Evolutionary conservation across 2,797 vertebrate species (phyloP), one percentile per base, ranked within the genome.

Genomic region (Anas georgica): DNA sequence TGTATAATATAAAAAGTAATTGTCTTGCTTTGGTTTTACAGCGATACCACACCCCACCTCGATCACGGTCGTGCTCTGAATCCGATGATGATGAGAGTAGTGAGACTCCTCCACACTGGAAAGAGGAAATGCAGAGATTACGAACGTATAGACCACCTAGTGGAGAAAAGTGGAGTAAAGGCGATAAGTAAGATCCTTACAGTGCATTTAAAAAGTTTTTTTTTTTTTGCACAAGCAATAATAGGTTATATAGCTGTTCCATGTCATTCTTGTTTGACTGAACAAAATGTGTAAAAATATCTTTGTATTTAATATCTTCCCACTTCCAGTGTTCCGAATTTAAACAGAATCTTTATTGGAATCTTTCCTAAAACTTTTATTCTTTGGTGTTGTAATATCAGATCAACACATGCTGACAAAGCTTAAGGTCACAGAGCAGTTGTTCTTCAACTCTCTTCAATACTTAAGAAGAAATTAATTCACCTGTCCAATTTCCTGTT

Each of bases 51-150:
- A 99, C 99, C 29, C 99, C 99, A 11, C 98, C 99, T 60, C 98
- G 98, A 10, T 99, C 99, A 5, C 98, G 99, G 56, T 99, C 99
- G 0, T 98, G 98, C 67, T 99, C 99, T 23, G 98, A 98, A 45
- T 99, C 99, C 0, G 98, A 99, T 62, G 98, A 98, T 22, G 98
- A 99, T 29, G 98, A 97, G 37, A 99, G 99, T 97, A 99, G 99
- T 50, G 99, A 99, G 96, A 99, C 99, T 3, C 99, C 99, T 2
- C 99, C 99, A 12, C 99, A 99, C 94, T 99, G 99, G 99, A 99
- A 98, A 87, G 99, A 99, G 95, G 99, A 99, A 89, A 99, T 99
- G 99, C 99, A 99, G 97, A 98, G 99, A 66, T 97, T 98, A 21
- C 98, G 99, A 92, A 97, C 97, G 0, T 99, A 99, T 73, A 98